These are phyloP conservation scores for Borostomias antarcticus DNA, from an alignment of 2,797 vertebrate genomes.

Conservation along the genomic window DNA sequence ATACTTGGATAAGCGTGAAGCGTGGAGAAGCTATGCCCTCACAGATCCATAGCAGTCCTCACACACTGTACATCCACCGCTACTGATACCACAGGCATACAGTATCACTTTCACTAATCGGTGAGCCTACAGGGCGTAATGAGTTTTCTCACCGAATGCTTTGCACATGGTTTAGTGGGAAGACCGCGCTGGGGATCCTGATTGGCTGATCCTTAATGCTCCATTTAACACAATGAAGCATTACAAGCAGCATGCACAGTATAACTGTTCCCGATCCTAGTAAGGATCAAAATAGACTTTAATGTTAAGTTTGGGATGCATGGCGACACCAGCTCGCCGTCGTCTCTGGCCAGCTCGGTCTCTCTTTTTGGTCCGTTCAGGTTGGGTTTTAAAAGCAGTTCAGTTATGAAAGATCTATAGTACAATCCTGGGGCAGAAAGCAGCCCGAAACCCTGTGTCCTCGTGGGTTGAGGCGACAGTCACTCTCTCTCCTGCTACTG, in stretches of 20 bases:
- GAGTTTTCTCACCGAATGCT: conserved; percentile 20
- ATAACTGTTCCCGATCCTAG: background rate
- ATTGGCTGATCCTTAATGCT: conserved; percentile 9
- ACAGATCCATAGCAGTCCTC: conserved; percentile 15
- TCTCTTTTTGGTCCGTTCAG: too few species aligned
- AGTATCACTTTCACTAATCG: conserved; percentile 16
- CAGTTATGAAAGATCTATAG: too few species aligned
- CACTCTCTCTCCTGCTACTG: too few species aligned
- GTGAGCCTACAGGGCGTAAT: background rate
- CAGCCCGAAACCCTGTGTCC: too few species aligned
- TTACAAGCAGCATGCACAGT: background rate
- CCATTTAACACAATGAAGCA: background rate
- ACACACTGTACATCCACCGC: background rate
- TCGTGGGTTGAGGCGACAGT: too few species aligned
- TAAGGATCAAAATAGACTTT: too few species aligned
- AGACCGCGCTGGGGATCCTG: conserved; percentile 1
- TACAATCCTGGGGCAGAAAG: too few species aligned
- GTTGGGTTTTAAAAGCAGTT: too few species aligned
- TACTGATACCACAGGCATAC: background rate
- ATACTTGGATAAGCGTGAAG: conserved; percentile 22
- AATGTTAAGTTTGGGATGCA: too few species aligned
- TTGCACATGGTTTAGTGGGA: conserved; percentile 8
- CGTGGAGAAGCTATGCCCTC: conserved; percentile 31
- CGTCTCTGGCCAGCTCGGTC: too few species aligned
- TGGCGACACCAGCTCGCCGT: too few species aligned